phyloP scores from a whole-genome alignment of 2,888 invertebrate species.

The Callosobruchus maculatus region DNA sequence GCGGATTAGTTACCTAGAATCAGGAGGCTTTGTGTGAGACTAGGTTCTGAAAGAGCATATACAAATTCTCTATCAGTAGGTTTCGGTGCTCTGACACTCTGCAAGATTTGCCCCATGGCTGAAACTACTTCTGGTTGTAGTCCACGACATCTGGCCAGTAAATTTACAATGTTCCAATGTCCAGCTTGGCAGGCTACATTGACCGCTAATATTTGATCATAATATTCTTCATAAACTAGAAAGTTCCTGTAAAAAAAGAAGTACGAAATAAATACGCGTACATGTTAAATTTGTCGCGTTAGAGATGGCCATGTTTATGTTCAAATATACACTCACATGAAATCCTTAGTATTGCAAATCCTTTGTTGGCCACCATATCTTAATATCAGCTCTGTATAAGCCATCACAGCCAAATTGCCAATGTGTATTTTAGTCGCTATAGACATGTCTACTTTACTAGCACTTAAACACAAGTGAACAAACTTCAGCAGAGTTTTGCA shows the following conservation, averaged over 20 bases:
- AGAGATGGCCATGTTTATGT: too few species aligned
- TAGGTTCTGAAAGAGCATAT: constrained; percentile 44
- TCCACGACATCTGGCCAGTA: constrained; percentile 52
- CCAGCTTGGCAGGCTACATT: constrained; percentile 62
- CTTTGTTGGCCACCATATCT: constrained; percentile 44
- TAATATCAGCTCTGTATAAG: constrained; percentile 57
- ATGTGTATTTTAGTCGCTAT: constrained; percentile 61
- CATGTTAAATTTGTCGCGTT: too few species aligned
- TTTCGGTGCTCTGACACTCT: constrained; percentile 37
- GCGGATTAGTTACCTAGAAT: constrained; percentile 18
- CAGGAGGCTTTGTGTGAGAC: constrained; percentile 43
- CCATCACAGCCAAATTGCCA: constrained; percentile 63
- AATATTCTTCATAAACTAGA: constrained; percentile 59
- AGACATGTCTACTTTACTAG: constrained; percentile 56
- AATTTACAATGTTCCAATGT: constrained; percentile 56
- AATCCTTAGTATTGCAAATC: constrained; percentile 48
- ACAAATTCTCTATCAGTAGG: constrained; percentile 40
- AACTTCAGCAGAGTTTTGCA: constrained; percentile 60
- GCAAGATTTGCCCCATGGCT: constrained; percentile 53
- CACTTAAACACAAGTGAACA: constrained; percentile 55
- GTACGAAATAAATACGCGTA: too few species aligned
- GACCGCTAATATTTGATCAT: constrained; percentile 62
- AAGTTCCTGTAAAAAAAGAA: constrained; percentile 50
- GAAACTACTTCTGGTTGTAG: constrained; percentile 57
- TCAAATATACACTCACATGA: constrained; percentile 49